These are phyloP conservation scores for Nysson spinosus DNA, from an alignment of 2,888 invertebrate species.

Conservation along the genomic window DNA sequence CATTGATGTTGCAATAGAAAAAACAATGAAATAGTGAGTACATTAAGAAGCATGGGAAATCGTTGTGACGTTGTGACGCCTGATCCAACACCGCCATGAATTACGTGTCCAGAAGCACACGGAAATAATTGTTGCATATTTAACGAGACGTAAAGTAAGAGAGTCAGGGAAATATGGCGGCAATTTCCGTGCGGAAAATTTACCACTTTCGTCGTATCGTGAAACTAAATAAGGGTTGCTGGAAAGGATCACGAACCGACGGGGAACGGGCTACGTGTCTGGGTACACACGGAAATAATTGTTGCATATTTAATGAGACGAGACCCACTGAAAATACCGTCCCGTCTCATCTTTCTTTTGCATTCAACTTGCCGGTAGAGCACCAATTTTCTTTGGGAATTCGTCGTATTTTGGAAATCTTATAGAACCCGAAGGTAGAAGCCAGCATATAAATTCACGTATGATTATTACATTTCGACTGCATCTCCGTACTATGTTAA, in stretches of 20 bases:
- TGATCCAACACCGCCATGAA: constrained; percentile 23
- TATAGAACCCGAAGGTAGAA: background rate
- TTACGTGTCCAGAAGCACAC: constrained; percentile 37
- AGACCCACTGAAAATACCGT: constrained; percentile 37
- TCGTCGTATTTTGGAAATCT: constrained; percentile 22
- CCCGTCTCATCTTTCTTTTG: constrained; percentile 12
- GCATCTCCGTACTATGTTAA: no score
- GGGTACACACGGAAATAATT: constrained; percentile 59
- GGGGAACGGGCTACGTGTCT: constrained; percentile 39
- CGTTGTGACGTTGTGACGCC: background rate
- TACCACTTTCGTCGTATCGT: constrained; percentile 37
- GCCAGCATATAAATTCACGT: background rate
- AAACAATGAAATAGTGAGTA: background rate
- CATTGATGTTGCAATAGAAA: background rate
- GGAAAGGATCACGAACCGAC: constrained; percentile 38
- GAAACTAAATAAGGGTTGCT: constrained; percentile 44
- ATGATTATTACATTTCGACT: no score
- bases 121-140: constrained; percentile 64
- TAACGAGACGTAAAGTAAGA: constrained; percentile 57
- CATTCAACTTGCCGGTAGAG: background rate
- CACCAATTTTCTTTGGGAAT: constrained; percentile 24
- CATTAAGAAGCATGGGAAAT: background rate
- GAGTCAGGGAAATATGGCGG: constrained; percentile 32
- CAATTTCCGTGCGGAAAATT: constrained; percentile 57
- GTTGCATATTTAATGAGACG: constrained; percentile 64